phyloP scores from a whole-genome alignment of 2,797 vertebrate genomes.

The Crocodylus rhombifer region DNA sequence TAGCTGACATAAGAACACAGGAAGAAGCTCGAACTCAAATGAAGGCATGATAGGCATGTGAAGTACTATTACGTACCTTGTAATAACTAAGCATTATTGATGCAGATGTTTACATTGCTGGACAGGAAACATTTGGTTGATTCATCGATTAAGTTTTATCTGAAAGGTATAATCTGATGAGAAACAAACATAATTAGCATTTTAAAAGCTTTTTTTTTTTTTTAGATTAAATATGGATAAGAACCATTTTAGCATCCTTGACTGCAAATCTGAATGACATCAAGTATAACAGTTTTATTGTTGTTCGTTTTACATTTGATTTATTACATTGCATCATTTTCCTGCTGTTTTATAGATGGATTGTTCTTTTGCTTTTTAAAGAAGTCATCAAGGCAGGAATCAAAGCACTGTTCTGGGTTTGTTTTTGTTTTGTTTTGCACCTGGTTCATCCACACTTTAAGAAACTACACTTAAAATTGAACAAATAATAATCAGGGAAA shows the following conservation, averaged over 20 bases:
- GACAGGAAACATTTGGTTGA: slow-evolving; percentile 3
- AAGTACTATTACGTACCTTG: slow-evolving; percentile 6
- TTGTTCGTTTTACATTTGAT: slow-evolving; percentile 51
- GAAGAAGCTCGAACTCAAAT: background rate
- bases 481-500: background rate
- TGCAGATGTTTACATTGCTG: background rate
- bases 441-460: background rate
- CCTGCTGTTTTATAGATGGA: background rate
- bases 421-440: background rate
- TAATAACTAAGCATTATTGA: slow-evolving; percentile 17
- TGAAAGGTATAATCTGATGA: background rate
- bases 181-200: background rate
- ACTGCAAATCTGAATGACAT: background rate
- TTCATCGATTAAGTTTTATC: slow-evolving; percentile 5
- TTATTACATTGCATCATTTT: background rate
- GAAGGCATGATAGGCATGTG: background rate
- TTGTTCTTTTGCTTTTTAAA: slow-evolving; percentile 27
- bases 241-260: background rate
- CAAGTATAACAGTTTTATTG: slow-evolving; percentile 30
- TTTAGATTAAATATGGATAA: slow-evolving; percentile 51
- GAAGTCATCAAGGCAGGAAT: background rate
- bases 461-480: no score
- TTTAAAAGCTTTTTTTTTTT: slow-evolving; percentile 37
- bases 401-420: background rate
- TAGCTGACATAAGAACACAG: no score